Percentiles rank a stretch among this genome's conserved stretches.
These are phyloP conservation scores for Beroe ovata DNA, from an alignment of 37 sponge, comb jelly and placozoan species.

Conservation along the genomic window DNA sequence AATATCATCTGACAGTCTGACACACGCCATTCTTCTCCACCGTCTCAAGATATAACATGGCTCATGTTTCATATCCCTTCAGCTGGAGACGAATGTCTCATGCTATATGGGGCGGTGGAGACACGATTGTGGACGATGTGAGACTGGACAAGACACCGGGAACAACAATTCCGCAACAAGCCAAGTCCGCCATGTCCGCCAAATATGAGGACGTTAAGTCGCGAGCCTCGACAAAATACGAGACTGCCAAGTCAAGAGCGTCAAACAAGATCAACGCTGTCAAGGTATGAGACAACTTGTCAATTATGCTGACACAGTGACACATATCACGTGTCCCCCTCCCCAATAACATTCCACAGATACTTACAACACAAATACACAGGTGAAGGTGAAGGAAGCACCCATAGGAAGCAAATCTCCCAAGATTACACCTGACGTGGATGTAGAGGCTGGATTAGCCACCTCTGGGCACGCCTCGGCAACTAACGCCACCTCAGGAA, in stretches of 20 bases:
- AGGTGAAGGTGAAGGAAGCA: conserved; percentile 59
- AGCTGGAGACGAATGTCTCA: conserved; percentile 57
- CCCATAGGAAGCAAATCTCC: conserved; percentile 39
- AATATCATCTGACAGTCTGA: no score
- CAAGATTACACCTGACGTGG: not conserved
- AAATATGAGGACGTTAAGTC: conserved; percentile 11
- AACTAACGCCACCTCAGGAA: not conserved
- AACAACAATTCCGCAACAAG: conserved; percentile 63
- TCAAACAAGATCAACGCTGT: not conserved
- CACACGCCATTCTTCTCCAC: no score
- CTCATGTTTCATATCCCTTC: no score
- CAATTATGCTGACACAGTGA: no score
- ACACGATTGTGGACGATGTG: conserved; percentile 2
- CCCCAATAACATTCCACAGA: no score
- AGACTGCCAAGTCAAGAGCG: not conserved
- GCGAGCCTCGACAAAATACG: not conserved
- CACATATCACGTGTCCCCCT: no score
- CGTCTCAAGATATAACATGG: no score
- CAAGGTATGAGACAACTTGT: not conserved
- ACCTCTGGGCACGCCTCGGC: conserved; percentile 3
- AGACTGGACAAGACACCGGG: conserved; percentile 31
- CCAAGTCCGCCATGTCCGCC: conserved; percentile 22
- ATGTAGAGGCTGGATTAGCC: conserved; percentile 48
- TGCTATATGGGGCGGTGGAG: conserved; percentile 26
- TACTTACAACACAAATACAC: no score